Base-by-base conservation (phyloP, 2,888 invertebrate genomes). In the Cheilosia scutellata region DNA sequence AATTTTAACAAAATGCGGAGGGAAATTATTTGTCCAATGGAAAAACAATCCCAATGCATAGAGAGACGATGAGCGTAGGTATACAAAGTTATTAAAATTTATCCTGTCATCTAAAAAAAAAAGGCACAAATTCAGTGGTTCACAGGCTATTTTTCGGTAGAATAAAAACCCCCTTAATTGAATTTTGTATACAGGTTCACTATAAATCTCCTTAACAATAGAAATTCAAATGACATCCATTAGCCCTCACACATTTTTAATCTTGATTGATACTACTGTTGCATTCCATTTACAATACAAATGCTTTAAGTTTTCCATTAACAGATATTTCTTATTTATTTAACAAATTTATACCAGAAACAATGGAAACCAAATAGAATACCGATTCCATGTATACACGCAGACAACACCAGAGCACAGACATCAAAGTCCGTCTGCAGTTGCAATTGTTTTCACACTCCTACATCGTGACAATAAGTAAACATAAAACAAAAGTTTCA, bases 361-460 rank as follows among this genome's bases (percentile, higher is more conserved):
- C 51, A 42, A 25, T 37, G 40, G n/a, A 70, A 44, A 68, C 49
- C 53, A 51, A 79, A 72, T 60, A 37, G 58, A 33, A 42, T 31
- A 29, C 7, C 40, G 42, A 58, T 27, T 58, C 49, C 51, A 60
- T 58, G 49, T 33, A 20, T 20, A 49, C 25, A 44, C 16, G 40
- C 40, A 66, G 60, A 40, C 37, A 53, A 9, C 49, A 29, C 33
- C n/a, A n/a, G n/a, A 44, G 47, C 37, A 13, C 57, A 49, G 65
- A 66, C 76, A 58, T 58, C 71, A 74, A 79, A 70, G 78, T 55
- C 62, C 55, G 79, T 60, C 79, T 83, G 66, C 68, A 83, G 83
- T 55, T 83, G 68, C 57, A 74, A 74, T 78, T 78, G 65, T 40
- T 51, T 83, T 83, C 78, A 83, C 83, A 83, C 78, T 74, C 68